Base-by-base conservation (phyloP, 1,140 invertebrate species). In the Caerostris darwini region DNA sequence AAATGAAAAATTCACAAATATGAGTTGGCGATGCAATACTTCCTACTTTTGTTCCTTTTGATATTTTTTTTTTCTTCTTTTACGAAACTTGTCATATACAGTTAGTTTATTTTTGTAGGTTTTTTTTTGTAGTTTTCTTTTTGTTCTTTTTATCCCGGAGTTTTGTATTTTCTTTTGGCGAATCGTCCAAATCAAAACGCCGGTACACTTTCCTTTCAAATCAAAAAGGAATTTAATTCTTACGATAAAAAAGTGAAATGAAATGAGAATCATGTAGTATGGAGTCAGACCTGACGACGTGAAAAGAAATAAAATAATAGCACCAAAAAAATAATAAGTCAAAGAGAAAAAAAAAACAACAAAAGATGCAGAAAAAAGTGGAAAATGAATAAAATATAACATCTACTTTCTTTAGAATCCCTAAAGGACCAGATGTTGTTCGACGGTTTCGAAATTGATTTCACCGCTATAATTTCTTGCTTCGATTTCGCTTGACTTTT, bases 331-430 rank as follows among this genome's bases (percentile, higher is more conserved):
- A 77, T 12, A 83, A 83, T 7, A 57, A 83, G 57, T 17, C 53
- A 17, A 2, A 6, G 17, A 85, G 34, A 85, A 58, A 85, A 85
- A 85, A 85, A 34, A 58, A 58, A 85, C 83, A 59, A 12, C 34
- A 34, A 34, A 34, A 10, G 71, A 77, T 77, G 71, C 50, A 77
- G 50, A 77, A 77, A 34, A 58, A 85, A 85, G 56, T 85, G 58
- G 71, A 77, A 85, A 58, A 85, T 85, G 83, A 85, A 85, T 85
- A 58, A 85, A 85, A 85, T 85, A 85, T 85, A 57, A 85, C 83
- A 85, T 85, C 83, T 85, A 85, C 83, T 85, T 85, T 85, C 83
- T 85, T 85, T 85, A 59, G 83, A 85, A 58, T 85, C 83, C 57
- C 83, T 19, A 57, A 58, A 57, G 56, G 57, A 85, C 83, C 83